Base-by-base conservation (phyloP, 2,113 vertebrate genomes). In the Cyphomyrus discorhynchus region DNA sequence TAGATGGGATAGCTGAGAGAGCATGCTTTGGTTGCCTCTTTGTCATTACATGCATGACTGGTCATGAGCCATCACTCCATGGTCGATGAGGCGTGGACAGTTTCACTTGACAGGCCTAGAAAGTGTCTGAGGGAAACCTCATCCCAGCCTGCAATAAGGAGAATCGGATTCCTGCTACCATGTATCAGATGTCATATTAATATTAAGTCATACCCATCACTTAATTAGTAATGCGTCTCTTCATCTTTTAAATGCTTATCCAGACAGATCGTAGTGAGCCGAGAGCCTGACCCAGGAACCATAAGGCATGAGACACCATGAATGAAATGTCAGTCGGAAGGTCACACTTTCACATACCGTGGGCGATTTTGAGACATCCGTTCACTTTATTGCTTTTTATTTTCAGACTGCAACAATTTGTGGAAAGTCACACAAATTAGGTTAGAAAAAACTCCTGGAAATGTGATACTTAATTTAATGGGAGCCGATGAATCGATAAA, bases 91-190 rank as follows among this genome's bases (percentile, higher is more conserved):
- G 27, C 45, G 21, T 42, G 31, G 70, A 80, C 88, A 80, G 80
- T 82, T 89, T 89, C 88, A 83, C 88, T 13, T 80, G 70, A 82
- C 46, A 52, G 88, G 49, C 39, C 24, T 50, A 47, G 87, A 89
- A 49, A 83, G 35, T 56, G 50, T 82, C 31, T 24, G 19, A 89
- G 10, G 52, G 70, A 83, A 15, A 62, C 50, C 35, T 56, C 74
- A 83, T 46, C 21, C 24, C 58, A 24, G 49, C 50, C 45, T 50
- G 46, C 10, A 86, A 86, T 7, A n/a, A 11, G 45, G 21, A 86
- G n/a, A 47, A 27, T 11, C n/a, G 46, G n/a, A 27, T 86, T 49
- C 21, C 83, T 27, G 45, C 42, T 49, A 46, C 24, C 27, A 7
- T 24, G 3, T 86, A 24, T 47, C 6, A 46, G 45, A 85, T 49